These are phyloP conservation scores for Sphenodon punctatus DNA, from an alignment of 2,797 vertebrate species.

Conservation along the genomic window DNA sequence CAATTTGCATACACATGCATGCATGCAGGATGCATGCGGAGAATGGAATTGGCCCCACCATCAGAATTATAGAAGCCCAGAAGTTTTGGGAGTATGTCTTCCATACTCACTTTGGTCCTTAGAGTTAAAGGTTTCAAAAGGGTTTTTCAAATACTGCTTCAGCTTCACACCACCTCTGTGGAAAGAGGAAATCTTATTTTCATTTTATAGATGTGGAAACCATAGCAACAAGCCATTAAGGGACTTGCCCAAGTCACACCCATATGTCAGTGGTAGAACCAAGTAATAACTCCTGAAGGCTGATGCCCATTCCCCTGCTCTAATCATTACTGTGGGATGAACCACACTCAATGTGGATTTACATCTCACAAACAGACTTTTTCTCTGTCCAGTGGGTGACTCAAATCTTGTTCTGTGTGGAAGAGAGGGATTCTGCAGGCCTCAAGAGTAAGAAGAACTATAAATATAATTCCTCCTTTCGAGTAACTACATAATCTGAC, in stretches of 20 bases:
- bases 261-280: rapidly evolving
- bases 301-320: neutral
- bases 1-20: too few relatives aligned
- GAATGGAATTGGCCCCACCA: too few relatives aligned
- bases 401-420: rapidly evolving
- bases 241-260: neutral
- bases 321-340: rapidly evolving
- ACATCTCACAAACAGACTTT: neutral
- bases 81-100: neutral
- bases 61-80: neutral
- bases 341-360: rapidly evolving
- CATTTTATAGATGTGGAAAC: neutral
- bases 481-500: neutral
- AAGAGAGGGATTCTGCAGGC: neutral
- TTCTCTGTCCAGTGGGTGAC: neutral
- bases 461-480: too few relatives aligned
- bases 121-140: neutral
- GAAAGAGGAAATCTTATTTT: neutral
- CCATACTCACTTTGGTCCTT: neutral
- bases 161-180: neutral
- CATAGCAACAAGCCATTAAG: neutral
- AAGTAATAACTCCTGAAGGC: neutral
- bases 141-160: neutral
- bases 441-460: too few relatives aligned
- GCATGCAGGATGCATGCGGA: too few relatives aligned